Evolutionary conservation across 2,113 vertebrate species (phyloP).

Genomic region (Neomonachus schauinslandi): DNA sequence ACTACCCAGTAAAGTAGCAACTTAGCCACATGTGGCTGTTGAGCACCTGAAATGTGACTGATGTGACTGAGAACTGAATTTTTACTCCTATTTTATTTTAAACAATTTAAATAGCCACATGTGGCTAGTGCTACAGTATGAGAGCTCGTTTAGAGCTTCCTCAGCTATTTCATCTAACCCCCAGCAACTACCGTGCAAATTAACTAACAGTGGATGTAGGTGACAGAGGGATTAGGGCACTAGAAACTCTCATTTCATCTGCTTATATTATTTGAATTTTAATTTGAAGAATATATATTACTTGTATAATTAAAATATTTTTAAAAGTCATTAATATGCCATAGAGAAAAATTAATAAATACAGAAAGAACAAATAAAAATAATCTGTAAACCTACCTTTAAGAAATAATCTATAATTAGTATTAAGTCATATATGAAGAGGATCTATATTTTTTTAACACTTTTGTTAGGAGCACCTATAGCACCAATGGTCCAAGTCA

Average conservation of each 20-base stretch:
- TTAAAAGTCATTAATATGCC: slow-evolving; percentile 31
- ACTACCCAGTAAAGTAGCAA: not conserved
- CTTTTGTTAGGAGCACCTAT: not conserved
- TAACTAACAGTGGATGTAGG: not conserved
- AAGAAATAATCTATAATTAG: slow-evolving; percentile 35
- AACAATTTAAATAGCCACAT: slow-evolving; percentile 5
- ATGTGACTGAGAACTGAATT: not conserved
- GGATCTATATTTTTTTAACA: not conserved
- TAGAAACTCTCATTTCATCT: not conserved
- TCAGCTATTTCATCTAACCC: not conserved
- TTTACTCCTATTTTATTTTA: slow-evolving; percentile 21
- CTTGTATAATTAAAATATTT: not conserved
- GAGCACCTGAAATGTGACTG: not conserved
- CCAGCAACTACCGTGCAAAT: not conserved
- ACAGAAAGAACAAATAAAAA: slow-evolving; percentile 21
- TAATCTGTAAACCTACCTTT: not conserved
- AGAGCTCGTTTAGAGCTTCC: not conserved
- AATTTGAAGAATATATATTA: slow-evolving; percentile 33
- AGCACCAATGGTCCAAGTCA: not conserved
- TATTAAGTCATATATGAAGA: not conserved
- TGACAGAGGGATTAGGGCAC: not conserved
- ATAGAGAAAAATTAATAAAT: slow-evolving; percentile 22
- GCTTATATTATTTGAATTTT: not conserved
- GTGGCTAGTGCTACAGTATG: not conserved
- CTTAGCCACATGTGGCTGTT: not conserved